Evolutionary conservation across 2,797 vertebrate species (phyloP), one percentile per base, ranked within the genome.

Genomic region (Chloroceryle amazona): DNA sequence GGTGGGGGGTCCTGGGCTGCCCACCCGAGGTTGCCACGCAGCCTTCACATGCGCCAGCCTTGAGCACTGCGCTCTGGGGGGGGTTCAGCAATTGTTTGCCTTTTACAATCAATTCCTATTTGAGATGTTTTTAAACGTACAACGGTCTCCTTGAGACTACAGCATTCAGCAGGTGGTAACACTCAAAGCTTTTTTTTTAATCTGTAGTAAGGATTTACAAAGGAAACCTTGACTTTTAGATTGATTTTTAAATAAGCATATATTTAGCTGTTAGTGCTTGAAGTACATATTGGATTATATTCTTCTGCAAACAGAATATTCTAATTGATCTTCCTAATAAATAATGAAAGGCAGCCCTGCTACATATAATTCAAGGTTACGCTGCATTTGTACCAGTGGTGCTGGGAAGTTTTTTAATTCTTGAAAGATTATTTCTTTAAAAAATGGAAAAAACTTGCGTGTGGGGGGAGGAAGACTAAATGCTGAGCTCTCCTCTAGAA

Each of bases 201-300:
- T 95, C 81, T 81, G 60, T 76, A 71, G 89, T 84, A 90, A 96
- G 94, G 88, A 86, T 96, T 96, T 96, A 92, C 91, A 97, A 97
- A 97, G 85, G 95, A 97, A 97, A 97, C 96, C 96, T 97, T 96
- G 95, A 97, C 94, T 97, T 97, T 90, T 83, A 84, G 94, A 95
- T 96, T 98, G 97, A 97, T 97, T 97, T 99, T 98, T 97, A 98
- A 98, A 98, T 98, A 97, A 98, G 97, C 97, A 97, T 97, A 96
- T 97, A 97, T 98, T 99, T 98, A 98, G 97, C 97, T 98, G 97
- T 96, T 96, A 97, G 97, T 97, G 96, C 92, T 96, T 97, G 93
- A 96, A 95, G 97, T 96, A 97, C 95, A 96, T 97, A 91, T 80
- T 71, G 80, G 89, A 96, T 96, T 97, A 93, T 91, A 97, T 94